phyloP scores from a whole-genome alignment of 2,113 vertebrate species.

The Cavia aperea region DNA sequence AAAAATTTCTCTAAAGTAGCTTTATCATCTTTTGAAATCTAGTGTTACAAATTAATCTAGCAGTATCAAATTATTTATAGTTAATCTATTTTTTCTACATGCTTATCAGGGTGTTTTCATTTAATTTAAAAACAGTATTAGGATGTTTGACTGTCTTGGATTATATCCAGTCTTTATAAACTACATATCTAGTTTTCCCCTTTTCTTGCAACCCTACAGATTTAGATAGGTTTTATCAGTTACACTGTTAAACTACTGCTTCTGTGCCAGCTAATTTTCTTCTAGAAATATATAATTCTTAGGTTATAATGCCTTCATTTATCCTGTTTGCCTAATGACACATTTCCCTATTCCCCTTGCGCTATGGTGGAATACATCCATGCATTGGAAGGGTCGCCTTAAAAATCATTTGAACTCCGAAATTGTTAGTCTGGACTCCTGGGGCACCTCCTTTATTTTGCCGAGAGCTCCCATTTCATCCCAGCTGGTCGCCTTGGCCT shows the following conservation, averaged over 20 bases:
- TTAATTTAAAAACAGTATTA: not conserved
- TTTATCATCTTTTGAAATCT: not conserved
- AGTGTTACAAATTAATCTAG: not conserved
- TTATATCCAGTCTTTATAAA: not conserved
- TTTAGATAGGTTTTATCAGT: not conserved
- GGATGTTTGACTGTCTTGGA: not conserved
- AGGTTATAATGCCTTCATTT: not conserved
- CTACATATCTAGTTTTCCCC: not conserved
- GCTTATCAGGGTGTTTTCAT: not conserved
- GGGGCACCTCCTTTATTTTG: not conserved
- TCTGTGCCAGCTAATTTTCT: not conserved
- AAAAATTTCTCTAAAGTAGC: not conserved
- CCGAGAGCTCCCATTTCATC: not conserved
- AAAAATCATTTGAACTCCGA: not conserved
- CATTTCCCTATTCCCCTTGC: not conserved
- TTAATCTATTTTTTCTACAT: not conserved
- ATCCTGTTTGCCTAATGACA: not conserved
- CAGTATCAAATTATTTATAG: not conserved
- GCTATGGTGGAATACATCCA: not conserved
- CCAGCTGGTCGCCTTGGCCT: slow-evolving; percentile 4
- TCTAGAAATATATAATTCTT: not conserved
- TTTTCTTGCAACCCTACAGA: not conserved
- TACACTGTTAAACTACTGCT: not conserved
- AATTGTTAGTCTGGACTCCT: not conserved
- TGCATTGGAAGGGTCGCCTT: fast-evolving